Conservation (phyloP, 1,140 invertebrate species). For the Drosophila biarmipes region DNA sequence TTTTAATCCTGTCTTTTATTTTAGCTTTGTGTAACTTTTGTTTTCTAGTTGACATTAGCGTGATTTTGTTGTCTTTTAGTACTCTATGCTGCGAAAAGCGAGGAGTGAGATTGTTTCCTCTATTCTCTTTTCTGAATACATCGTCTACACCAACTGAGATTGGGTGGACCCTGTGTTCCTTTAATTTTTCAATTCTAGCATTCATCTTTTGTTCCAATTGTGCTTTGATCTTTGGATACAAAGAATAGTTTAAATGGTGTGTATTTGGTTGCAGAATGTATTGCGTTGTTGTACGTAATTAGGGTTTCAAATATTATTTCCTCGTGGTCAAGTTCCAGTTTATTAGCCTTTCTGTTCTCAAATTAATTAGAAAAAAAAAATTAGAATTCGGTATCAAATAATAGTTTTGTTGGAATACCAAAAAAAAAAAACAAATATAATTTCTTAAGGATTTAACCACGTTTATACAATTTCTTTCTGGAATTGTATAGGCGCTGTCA, state of each 20-base stretch:
- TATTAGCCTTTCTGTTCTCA: too few species aligned
- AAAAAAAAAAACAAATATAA: too few species aligned
- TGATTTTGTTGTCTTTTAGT: background rate
- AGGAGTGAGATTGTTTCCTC: slow-evolving; percentile 3
- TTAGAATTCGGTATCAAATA: slow-evolving; percentile 11
- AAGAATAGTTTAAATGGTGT: too few species aligned
- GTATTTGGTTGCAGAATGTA: too few species aligned
- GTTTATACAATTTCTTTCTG: slow-evolving; percentile 8
- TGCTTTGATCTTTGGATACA: background rate
- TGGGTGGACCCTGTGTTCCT: background rate
- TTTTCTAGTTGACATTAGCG: background rate
- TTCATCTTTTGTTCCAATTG: background rate
- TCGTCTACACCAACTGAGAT: background rate
- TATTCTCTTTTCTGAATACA: slow-evolving; percentile 9
- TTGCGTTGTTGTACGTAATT: background rate
- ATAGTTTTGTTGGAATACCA: slow-evolving; percentile 3
- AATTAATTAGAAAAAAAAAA: too few species aligned
- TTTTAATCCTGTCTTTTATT: slow-evolving; percentile 6
- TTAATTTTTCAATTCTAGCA: background rate
- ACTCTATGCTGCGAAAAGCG: slow-evolving; percentile 8
- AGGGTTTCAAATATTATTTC: slow-evolving; percentile 7
- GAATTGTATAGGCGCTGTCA: slow-evolving; percentile 11
- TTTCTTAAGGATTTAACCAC: slow-evolving; percentile 9
- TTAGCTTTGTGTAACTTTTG: slow-evolving; percentile 14
- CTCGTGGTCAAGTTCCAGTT: background rate